These are phyloP conservation scores for Psittacula cyanocephala DNA, from an alignment of 2,113 vertebrate genomes.

Conservation along the genomic window DNA sequence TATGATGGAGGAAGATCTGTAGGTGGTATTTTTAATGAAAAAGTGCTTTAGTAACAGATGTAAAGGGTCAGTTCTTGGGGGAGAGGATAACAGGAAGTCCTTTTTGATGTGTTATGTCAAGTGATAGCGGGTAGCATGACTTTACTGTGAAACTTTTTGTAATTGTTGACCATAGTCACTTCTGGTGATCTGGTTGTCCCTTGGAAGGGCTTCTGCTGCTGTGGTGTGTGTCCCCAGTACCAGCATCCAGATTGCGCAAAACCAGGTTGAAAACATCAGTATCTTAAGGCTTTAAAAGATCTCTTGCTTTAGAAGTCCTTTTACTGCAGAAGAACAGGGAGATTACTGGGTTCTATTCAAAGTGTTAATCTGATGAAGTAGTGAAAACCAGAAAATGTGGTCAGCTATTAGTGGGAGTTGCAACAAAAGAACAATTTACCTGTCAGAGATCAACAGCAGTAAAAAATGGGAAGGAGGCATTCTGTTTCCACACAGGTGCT, in stretches of 20 bases:
- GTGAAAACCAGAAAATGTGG: not conserved
- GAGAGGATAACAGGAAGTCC: not conserved
- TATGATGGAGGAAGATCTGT: not conserved
- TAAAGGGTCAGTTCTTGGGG: not conserved
- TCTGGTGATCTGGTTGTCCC: not conserved
- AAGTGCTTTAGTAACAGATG: not conserved
- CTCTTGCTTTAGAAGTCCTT: not conserved
- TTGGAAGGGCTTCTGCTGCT: not conserved
- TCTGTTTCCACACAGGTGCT: not conserved
- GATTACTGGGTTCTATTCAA: not conserved
- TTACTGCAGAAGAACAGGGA: not conserved
- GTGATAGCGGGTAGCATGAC: not conserved
- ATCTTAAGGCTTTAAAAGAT: not conserved
- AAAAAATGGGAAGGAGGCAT: not conserved
- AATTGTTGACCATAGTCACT: not conserved
- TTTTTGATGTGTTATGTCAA: not conserved
- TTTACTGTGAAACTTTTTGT: slow-evolving; percentile 10
- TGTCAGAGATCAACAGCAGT: not conserved
- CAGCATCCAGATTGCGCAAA: not conserved
- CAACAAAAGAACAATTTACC: not conserved
- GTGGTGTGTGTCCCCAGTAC: not conserved
- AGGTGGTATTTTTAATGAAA: not conserved
- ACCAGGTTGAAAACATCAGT: not conserved
- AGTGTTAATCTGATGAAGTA: not conserved
- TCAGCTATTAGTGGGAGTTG: not conserved